Percentiles rank a stretch among this genome's conserved stretches.
Evolutionary conservation across 2,113 vertebrate species (phyloP).

Genomic region (Nicator chloris): DNA sequence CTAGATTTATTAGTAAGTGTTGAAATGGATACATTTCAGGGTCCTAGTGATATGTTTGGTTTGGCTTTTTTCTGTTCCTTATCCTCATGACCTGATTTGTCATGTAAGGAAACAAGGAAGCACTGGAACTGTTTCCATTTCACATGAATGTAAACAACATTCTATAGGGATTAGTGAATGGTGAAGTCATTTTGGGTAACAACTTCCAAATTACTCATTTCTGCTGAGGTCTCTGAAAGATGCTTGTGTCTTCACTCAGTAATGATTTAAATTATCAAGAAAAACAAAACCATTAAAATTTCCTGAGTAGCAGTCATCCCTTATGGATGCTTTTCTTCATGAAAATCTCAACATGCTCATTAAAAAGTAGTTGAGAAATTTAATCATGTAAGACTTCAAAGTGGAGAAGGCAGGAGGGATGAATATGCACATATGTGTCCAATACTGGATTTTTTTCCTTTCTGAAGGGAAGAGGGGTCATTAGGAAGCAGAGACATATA

Average conservation of each 20-base stretch:
- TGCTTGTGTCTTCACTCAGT: not conserved
- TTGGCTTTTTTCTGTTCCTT: not conserved
- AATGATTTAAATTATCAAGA: not conserved
- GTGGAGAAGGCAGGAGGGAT: not conserved
- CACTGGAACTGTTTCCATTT: not conserved
- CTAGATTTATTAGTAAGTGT: not conserved
- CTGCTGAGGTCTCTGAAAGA: not conserved
- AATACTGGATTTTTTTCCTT: not conserved
- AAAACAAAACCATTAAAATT: not conserved
- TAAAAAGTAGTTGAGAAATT: not conserved
- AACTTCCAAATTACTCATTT: not conserved
- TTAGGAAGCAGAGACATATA: not conserved
- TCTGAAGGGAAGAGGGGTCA: not conserved
- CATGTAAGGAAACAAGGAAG: not conserved
- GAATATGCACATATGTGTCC: not conserved
- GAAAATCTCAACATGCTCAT: not conserved
- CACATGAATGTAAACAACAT: not conserved
- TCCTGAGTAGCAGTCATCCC: not conserved
- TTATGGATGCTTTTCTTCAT: not conserved
- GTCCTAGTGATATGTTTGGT: not conserved
- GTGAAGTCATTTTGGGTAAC: not conserved
- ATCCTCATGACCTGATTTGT: not conserved
- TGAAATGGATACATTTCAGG: not conserved
- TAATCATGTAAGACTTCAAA: not conserved
- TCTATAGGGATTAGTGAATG: not conserved